A percentile compares a stretch with the other conserved stretches of the same genome.
Conservation (phyloP, 2,113 vertebrate genomes). For the Balaeniceps rex region DNA sequence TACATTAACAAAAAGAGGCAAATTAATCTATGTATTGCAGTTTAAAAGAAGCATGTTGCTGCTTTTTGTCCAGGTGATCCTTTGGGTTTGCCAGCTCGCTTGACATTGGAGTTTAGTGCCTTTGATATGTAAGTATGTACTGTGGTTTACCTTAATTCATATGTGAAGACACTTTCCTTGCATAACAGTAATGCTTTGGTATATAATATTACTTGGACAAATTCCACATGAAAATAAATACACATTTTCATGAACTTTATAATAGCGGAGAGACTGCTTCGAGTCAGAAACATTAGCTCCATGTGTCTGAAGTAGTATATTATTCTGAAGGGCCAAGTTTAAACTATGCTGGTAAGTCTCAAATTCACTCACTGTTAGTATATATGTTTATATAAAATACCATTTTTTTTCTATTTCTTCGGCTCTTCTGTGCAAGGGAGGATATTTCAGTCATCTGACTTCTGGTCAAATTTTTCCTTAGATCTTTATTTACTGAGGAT, state of each 20-base stretch:
- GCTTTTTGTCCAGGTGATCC: constrained; percentile 85
- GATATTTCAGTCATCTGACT: not conserved
- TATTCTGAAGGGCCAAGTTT: not conserved
- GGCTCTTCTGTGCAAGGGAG: not conserved
- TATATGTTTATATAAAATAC: not conserved
- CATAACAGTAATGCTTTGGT: not conserved
- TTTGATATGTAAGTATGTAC: constrained; percentile 90
- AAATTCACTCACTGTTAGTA: not conserved
- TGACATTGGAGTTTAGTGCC: constrained; percentile 95
- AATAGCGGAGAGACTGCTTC: not conserved
- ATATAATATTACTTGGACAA: not conserved
- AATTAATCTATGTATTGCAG: not conserved
- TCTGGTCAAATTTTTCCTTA: not conserved
- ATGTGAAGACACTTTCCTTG: not conserved
- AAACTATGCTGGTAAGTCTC: not conserved
- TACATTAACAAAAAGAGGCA: not conserved
- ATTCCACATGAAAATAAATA: not conserved
- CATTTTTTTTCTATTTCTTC: rapidly evolving
- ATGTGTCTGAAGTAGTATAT: not conserved
- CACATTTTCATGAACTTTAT: rapidly evolving
- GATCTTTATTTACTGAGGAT: not conserved
- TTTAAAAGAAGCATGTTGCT: not conserved
- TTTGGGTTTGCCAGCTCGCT: constrained; percentile 87
- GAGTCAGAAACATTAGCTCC: not conserved
- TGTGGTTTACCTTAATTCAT: not conserved